These are phyloP conservation scores for Rotaria sp. DNA, from an alignment of 2,888 invertebrate species.

Conservation along the genomic window DNA sequence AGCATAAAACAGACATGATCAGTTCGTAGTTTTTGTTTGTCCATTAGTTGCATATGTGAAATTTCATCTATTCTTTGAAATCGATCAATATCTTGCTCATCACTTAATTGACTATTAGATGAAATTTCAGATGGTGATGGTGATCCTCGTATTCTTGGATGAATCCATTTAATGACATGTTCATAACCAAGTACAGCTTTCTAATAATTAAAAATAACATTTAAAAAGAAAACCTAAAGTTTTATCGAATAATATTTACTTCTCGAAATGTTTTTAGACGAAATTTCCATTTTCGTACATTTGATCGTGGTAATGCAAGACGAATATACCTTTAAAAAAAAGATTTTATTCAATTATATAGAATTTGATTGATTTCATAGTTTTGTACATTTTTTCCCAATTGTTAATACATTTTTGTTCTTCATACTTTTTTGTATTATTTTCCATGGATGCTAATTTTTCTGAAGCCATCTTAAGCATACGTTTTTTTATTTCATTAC, in stretches of 20 bases:
- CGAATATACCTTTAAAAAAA: slow-evolving; percentile 33
- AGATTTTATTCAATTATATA: background rate
- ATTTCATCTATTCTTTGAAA: no score
- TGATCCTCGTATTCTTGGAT: background rate
- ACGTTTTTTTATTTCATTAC: slow-evolving; percentile 52
- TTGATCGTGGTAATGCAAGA: slow-evolving; percentile 49
- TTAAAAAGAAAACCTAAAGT: background rate
- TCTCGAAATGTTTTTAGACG: slow-evolving; percentile 46
- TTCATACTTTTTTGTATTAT: slow-evolving; percentile 52
- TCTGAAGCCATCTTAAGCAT: slow-evolving; percentile 53
- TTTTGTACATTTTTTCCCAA: slow-evolving; percentile 52
- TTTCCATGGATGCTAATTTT: slow-evolving; percentile 51
- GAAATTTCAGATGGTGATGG: background rate
- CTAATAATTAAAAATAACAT: slow-evolving; percentile 32
- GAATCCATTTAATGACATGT: background rate
- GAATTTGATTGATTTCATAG: background rate
- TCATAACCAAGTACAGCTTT: slow-evolving; percentile 8
- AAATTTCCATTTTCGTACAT: slow-evolving; percentile 54
- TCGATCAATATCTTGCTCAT: background rate
- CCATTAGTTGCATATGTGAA: no score
- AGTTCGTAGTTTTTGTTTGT: background rate
- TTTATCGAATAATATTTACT: background rate
- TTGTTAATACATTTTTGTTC: slow-evolving; percentile 52
- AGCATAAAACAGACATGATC: background rate
- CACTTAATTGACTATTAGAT: background rate